phyloP scores from a whole-genome alignment of 2,888 invertebrate genomes.

The Crematogaster levior region DNA sequence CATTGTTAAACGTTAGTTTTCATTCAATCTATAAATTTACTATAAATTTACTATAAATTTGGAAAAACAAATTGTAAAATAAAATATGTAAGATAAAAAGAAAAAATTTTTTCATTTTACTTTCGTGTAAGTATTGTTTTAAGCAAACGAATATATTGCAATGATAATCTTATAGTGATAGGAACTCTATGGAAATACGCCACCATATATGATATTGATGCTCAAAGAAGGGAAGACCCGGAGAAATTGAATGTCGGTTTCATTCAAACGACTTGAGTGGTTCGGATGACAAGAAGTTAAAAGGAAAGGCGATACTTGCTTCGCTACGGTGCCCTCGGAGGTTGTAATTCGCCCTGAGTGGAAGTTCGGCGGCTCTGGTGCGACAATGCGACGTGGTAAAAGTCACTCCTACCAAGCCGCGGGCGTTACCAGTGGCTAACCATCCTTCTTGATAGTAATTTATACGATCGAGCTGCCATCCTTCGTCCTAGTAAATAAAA shows the following conservation, averaged over 20 bases:
- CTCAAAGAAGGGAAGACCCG: neutral
- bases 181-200: neutral
- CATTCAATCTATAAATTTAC: neutral
- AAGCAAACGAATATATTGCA: neutral
- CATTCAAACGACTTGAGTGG: neutral
- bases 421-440: slow-evolving; percentile 97
- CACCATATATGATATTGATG: neutral
- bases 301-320: slow-evolving; percentile 87
- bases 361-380: slow-evolving; percentile 92
- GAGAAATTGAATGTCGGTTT: slow-evolving; percentile 32
- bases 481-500: slow-evolving; percentile 91
- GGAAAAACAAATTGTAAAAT: neutral
- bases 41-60: slow-evolving; percentile 1
- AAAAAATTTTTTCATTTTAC: neutral
- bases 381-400: slow-evolving; percentile 98
- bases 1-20: neutral
- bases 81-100: neutral
- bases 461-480: slow-evolving; percentile 97
- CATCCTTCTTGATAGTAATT: slow-evolving; percentile 99
- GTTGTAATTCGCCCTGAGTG: slow-evolving; percentile 97
- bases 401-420: slow-evolving; percentile 98
- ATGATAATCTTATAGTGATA: neutral
- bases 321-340: slow-evolving; percentile 98
- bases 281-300: slow-evolving; percentile 17
- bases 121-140: neutral